Evolutionary conservation across 2,797 vertebrate genomes (phyloP), one percentile per base, ranked within the genome.

Genomic region (Leptatherina wallacei): DNA sequence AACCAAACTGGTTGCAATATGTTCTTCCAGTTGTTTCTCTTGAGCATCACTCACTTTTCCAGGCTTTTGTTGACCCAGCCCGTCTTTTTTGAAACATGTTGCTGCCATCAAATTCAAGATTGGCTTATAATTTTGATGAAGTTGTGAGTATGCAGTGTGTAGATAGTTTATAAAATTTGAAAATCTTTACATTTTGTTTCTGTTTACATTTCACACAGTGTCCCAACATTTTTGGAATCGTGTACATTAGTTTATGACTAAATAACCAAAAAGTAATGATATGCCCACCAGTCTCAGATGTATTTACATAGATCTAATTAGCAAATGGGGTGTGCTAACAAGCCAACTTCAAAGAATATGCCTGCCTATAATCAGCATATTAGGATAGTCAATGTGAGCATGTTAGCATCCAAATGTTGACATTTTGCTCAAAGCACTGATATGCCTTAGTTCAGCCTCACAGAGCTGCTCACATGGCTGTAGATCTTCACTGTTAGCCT

Each of bases 321-420:
- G 36, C 4, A n/a, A 51, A 44, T 56, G 27, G 24, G 51, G 47
- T 20, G 69, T 66, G 27, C 57, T 33, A 29, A 57, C 54, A 18
- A 32, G 38, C 38, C 27, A 24, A 44, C 11, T 30, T 18, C 44
- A 57, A 66, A 51, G 22, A 54, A 13, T 13, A 35, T n/a, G 55
- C 30, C 20, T 40, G 33, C 42, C 20, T 20, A 38, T 29, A n/a
- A 59, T 64, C 54, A 62, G 18, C 44, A 36, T 2, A 27, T 30
- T 24, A 20, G 6, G 14, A 20, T 7, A n/a, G 54, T 44, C 27
- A 44, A 0, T 27, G 14, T 36, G 52, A 59, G 30, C 35, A 1
- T 55, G 52, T 30, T 30, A 8, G 27, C 52, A 55, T 55, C 14
- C 52, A 55, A 30, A 33, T 64, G 27, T 44, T 68, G 38, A 55